Base-by-base conservation (phyloP, 2,888 invertebrate genomes). In the Sturmia bella region DNA sequence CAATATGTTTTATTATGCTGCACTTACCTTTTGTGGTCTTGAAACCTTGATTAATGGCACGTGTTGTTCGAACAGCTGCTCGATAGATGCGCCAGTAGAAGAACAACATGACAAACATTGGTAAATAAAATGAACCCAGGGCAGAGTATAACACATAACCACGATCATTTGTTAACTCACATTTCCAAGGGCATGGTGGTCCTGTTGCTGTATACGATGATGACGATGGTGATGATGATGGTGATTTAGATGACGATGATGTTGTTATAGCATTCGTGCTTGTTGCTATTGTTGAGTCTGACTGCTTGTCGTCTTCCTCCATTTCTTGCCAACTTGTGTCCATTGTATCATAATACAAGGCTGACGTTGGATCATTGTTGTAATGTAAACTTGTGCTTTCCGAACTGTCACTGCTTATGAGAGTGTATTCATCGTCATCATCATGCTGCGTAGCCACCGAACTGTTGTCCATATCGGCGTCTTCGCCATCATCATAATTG, bases 101-200 rank as follows among this genome's bases (percentile, higher is more conserved):
- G 93, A 98, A 98, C 87, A 98, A 93, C 97, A 99, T 99, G 85
- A 99, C 97, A 87, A 98, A 94, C 97, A 98, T 98, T 48, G 99
- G 99, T 87, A 98, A 95, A 92, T 97, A 99, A 93, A 99, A 99
- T 84, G 98, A 98, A n/a, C 99, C 99, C 24, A 99, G 93, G 0
- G 99, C 98, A 3, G 98, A 98, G 92, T 98, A 98, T 72, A 99
- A 95, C 73, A 99, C 98, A 92, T 99, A 99, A 69, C 98, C 98
- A 57, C 96, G 95, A 90, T 98, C 97, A 92, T 97, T 97, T 88
- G 97, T 98, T 84, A 98, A 93, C 90, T 97, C 97, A 89, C 98
- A 98, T 85, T 95, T 96, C 95, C 96, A 96, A 11, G 94, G 95
- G 88, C 96, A 96, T 21, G 94, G 94, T 1, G 94, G 93, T 86